phyloP scores from a whole-genome alignment of 1,140 invertebrate species.

The Drosophila malerkotliana region DNA sequence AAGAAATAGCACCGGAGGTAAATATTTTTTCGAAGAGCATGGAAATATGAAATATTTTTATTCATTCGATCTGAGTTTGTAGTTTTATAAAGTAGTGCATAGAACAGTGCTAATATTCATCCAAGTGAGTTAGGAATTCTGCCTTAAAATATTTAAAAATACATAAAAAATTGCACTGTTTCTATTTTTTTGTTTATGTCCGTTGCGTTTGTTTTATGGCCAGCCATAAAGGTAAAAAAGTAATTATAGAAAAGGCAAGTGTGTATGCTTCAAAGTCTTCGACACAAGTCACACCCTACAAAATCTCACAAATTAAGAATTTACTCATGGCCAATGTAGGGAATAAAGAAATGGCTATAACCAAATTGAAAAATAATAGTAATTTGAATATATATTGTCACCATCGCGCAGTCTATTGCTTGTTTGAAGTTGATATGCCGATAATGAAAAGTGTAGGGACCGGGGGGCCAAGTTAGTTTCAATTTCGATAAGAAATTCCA shows the following conservation, averaged over 20 bases:
- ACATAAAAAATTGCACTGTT: conserved; percentile 7
- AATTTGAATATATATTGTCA: not conserved
- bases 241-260: conserved; percentile 25
- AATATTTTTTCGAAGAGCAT: not conserved
- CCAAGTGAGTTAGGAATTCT: not conserved
- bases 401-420: not conserved
- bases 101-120: not conserved
- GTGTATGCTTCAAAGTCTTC: not conserved
- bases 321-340: not conserved
- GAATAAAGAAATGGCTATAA: too few relatives aligned
- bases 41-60: not conserved
- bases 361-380: too few relatives aligned
- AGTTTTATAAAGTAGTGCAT: too few relatives aligned
- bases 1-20: conserved; percentile 85
- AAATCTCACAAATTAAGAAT: not conserved
- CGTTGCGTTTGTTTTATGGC: conserved; percentile 23
- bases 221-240: conserved; percentile 16
- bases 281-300: conserved; percentile 7
- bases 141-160: conserved; percentile 2
- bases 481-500: conserved; percentile 76
- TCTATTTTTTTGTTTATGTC: conserved; percentile 15
- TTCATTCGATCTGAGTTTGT: not conserved
- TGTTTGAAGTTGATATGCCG: conserved; percentile 34
- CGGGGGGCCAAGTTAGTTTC: conserved; percentile 55
- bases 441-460: conserved; percentile 17